phyloP scores from a whole-genome alignment of 2,888 invertebrate genomes.

The Tipula vernalis region DNA sequence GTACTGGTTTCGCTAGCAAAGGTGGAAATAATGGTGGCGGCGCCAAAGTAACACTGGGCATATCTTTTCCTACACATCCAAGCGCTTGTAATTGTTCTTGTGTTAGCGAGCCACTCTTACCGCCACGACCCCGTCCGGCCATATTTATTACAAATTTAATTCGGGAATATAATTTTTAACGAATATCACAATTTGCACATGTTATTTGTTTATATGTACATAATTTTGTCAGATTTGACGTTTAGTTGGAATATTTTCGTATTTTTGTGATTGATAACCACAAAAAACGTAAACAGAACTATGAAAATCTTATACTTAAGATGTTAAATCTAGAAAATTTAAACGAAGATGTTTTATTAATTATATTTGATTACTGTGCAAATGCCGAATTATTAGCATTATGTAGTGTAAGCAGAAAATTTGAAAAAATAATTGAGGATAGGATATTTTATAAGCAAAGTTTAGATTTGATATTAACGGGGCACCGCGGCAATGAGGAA shows the following conservation, averaged over 20 bases:
- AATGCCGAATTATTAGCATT: constrained; percentile 39
- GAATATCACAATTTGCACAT: background rate
- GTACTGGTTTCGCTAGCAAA: constrained; percentile 43
- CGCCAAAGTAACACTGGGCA: constrained; percentile 38
- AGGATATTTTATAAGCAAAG: constrained; percentile 31
- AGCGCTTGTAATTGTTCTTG: constrained; percentile 32
- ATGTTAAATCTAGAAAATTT: constrained; percentile 17
- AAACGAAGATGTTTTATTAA: constrained; percentile 35
- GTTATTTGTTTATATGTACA: background rate
- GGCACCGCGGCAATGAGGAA: constrained; percentile 20
- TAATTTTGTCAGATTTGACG: background rate
- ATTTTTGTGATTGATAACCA: too few species aligned
- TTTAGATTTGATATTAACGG: constrained; percentile 28
- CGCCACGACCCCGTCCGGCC: constrained; percentile 30
- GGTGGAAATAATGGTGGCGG: constrained; percentile 49
- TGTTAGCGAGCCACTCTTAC: constrained; percentile 28
- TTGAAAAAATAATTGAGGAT: constrained; percentile 36
- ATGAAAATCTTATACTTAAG: background rate
- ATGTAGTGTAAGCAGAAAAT: constrained; percentile 36
- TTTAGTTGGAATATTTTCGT: background rate
- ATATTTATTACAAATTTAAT: constrained; percentile 18
- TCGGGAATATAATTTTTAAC: background rate
- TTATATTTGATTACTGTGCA: constrained; percentile 41
- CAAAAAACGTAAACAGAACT: background rate
- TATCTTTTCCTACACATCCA: constrained; percentile 38